These are phyloP conservation scores for Clarias magur DNA, from an alignment of 2,113 vertebrate genomes.

Conservation along the genomic window DNA sequence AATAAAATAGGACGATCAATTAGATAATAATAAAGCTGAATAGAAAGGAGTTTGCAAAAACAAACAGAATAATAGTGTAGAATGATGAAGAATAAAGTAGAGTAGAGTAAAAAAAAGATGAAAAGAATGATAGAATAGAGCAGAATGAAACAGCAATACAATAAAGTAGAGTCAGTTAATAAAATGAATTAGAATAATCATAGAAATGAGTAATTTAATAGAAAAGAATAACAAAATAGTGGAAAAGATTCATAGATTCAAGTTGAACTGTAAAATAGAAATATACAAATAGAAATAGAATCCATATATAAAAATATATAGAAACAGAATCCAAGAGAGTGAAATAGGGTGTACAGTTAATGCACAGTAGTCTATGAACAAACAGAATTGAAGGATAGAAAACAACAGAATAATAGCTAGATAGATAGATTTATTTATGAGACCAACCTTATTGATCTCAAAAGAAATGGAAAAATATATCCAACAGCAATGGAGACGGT, in stretches of 20 bases:
- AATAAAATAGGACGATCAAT: neutral
- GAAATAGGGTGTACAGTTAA: neutral
- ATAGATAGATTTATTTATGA: no score
- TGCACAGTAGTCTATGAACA: neutral
- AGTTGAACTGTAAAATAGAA: neutral
- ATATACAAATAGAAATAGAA: neutral
- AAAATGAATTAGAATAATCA: neutral
- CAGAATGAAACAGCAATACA: neutral
- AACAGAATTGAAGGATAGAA: neutral
- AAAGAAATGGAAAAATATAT: no score
- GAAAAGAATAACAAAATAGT: neutral
- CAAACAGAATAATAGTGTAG: neutral
- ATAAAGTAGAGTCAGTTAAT: neutral
- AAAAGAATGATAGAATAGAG: neutral
- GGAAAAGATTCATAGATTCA: neutral
- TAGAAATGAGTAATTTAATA: neutral
- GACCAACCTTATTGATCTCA: no score
- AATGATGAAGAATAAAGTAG: neutral
- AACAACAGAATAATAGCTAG: neutral
- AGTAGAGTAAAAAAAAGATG: neutral
- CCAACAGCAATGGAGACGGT: no score
- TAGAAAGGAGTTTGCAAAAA: neutral
- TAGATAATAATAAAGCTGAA: neutral
- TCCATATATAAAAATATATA: neutral
- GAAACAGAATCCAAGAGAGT: no score